Evolutionary conservation across 2,797 vertebrate species (phyloP).

Genomic region (Urosaurus nigricauda): DNA sequence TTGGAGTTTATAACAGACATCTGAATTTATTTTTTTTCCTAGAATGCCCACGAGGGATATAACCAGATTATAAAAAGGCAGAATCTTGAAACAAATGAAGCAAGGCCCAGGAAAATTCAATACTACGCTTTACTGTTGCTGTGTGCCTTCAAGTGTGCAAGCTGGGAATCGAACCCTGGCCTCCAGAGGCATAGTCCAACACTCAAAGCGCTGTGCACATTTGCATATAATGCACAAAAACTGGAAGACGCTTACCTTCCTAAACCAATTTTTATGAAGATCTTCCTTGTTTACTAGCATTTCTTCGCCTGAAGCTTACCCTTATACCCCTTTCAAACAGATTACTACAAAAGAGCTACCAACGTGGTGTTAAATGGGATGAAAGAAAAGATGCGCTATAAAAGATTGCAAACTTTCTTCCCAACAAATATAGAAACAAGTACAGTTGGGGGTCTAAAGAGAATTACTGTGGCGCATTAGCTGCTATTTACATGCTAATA

Average conservation of each 20-base stretch:
- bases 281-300: background rate
- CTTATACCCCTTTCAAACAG: background rate
- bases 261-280: background rate
- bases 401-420: constrained; percentile 29
- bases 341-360: background rate
- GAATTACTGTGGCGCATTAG: constrained; percentile 21
- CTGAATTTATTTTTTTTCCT: too few species aligned
- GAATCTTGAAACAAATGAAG: background rate
- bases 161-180: too few species aligned
- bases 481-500: constrained; percentile 34
- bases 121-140: background rate
- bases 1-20: background rate
- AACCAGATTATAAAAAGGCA: background rate
- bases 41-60: background rate
- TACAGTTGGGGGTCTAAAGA: background rate
- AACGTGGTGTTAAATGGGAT: background rate
- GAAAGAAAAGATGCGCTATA: background rate
- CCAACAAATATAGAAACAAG: background rate
- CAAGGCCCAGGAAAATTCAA: background rate
- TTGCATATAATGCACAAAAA: background rate
- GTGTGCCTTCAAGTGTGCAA: too few species aligned
- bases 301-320: background rate
- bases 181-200: too few species aligned
- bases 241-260: too few species aligned
- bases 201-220: too few species aligned